Percentiles rank a stretch among this genome's conserved stretches.
These are phyloP conservation scores for Enteromius treurensis DNA, from an alignment of 2,797 vertebrate genomes.

Conservation along the genomic window DNA sequence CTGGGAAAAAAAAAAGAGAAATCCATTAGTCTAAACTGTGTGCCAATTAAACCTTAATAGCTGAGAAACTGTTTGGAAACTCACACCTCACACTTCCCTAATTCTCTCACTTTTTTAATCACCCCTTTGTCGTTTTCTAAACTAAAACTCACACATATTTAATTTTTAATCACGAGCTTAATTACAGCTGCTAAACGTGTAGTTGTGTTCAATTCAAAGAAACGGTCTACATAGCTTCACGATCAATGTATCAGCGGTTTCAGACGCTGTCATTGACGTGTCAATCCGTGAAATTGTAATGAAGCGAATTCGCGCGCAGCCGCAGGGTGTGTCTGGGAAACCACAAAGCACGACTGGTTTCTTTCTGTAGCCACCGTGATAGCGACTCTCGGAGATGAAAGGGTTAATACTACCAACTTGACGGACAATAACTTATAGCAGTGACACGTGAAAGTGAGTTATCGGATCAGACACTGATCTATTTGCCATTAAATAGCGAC, in stretches of 20 bases:
- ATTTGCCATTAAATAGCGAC: neutral
- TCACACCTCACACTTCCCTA: conserved; percentile 1
- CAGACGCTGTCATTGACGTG: conserved; percentile 49
- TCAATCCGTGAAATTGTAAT: conserved; percentile 74
- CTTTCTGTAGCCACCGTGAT: neutral
- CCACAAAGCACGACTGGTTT: conserved; percentile 45
- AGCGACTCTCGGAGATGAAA: neutral
- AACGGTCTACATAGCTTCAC: conserved; percentile 22
- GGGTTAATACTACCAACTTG: conserved; percentile 20
- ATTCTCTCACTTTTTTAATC: conserved; percentile 3
- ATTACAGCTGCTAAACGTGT: conserved; percentile 16
- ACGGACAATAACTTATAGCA: neutral
- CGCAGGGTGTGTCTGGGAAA: conserved; percentile 53
- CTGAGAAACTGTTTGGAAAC: conserved; percentile 15
- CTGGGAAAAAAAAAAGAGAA: neutral
- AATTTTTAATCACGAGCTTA: conserved; percentile 8
- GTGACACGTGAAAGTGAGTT: neutral
- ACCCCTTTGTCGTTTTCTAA: neutral
- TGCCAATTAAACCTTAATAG: conserved; percentile 22
- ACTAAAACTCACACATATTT: conserved; percentile 13
- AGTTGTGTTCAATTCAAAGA: conserved; percentile 5
- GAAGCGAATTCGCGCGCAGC: conserved; percentile 64
- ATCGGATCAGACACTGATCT: neutral
- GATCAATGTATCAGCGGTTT: neutral
- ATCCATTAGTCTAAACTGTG: conserved; percentile 28